Evolutionary conservation across 2,888 invertebrate species (phyloP), one percentile per base, ranked within the genome.

Genomic region (Acleris cristana): DNA sequence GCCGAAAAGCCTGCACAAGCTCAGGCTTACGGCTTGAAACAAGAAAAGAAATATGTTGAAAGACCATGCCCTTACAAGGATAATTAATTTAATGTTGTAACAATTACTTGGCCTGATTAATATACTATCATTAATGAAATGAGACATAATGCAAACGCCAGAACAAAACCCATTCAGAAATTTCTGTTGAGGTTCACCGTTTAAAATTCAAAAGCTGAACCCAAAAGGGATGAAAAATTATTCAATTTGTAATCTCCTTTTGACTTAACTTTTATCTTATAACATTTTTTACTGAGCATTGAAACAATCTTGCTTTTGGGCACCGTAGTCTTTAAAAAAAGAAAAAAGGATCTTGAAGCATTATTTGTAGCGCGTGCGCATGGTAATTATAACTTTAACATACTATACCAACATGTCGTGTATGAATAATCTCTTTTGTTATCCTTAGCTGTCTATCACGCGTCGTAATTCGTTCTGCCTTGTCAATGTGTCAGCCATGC

Each of bases 361-460:
- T 63, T 18, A 58, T 57, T 72, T 69, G 45, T 56, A 67, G 74
- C 71, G 66, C 60, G 69, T 30, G 34, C 45, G 56, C 56, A 61
- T 45, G 26, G 67, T 59, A 66, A 69, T 69, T 61, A 70, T 66
- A 69, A 59, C 19, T 45, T 62, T 62, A 71, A 71, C 70, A 70
- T 14, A 40, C 40, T 40, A 10, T 40, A 14, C 40, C 40, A 72
- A 72, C 68, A 65, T 60, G 65, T 66, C 66, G 55, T 53, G 63
- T 59, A 54, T 66, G 59, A 66, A 66, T 59, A 59, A 66, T 63
- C 40, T 48, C 49, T 62, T 58, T 64, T 61, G 64, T 68, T 64
- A 61, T 57, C 52, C 67, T 60, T 54, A 54, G 53, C 64, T 57
- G 70, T 63, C 63, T 53, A 62, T 67, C 67, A 67, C 49, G 53